A percentile compares a stretch with the other conserved stretches of the same genome.
phyloP scores from a whole-genome alignment of 2,888 invertebrate species.

The Cataglyphis albicans region DNA sequence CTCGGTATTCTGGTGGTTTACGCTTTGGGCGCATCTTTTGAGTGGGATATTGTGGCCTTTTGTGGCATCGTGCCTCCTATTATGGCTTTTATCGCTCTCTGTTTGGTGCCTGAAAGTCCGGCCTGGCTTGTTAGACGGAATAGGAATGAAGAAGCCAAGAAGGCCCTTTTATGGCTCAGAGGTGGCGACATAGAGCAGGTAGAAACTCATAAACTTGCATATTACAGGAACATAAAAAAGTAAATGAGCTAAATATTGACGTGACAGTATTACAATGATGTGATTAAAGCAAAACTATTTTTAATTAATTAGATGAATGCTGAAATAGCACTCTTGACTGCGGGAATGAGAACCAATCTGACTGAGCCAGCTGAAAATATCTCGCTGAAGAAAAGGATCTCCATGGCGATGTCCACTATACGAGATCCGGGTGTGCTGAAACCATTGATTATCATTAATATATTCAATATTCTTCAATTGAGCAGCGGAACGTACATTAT shows the following conservation, averaged over 20 bases:
- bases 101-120: constrained; percentile 91
- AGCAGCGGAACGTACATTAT: constrained; percentile 92
- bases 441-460: constrained; percentile 91
- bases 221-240: background rate
- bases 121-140: constrained; percentile 91
- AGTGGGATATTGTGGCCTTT: constrained; percentile 91
- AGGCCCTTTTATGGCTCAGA: constrained; percentile 88
- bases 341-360: constrained; percentile 73
- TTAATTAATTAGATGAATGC: constrained; percentile 71
- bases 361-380: constrained; percentile 59
- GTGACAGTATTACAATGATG: background rate
- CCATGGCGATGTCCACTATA: constrained; percentile 80
- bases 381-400: constrained; percentile 69
- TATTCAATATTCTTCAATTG: constrained; percentile 91
- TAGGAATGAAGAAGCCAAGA: constrained; percentile 87
- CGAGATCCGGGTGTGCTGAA: constrained; percentile 89
- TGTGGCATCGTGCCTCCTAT: constrained; percentile 88
- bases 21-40: constrained; percentile 89
- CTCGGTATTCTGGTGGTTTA: constrained; percentile 92
- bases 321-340: constrained; percentile 77
- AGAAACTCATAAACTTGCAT: background rate
- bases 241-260: background rate
- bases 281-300: background rate
- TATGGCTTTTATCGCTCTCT: constrained; percentile 88
- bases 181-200: constrained; percentile 87